A percentile compares a stretch with the other conserved stretches of the same genome.
Evolutionary conservation across 2,888 invertebrate species (phyloP).

Genomic region (Steinernema carpocapsae): DNA sequence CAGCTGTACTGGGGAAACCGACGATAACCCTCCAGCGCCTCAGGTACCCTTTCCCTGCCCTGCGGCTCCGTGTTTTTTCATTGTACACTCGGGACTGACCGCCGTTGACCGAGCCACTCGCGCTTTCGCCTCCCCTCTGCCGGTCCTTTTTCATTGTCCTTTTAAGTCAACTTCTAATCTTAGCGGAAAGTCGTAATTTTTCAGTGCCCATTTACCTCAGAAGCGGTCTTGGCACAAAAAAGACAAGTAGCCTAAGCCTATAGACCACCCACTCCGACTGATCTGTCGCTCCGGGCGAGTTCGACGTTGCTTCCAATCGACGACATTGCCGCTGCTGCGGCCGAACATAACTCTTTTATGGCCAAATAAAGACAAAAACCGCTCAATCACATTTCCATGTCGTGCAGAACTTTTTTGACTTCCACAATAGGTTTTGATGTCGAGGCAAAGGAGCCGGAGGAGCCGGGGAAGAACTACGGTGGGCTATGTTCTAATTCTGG

Average conservation of each 20-base stretch:
- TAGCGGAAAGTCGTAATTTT: neutral
- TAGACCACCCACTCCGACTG: conserved; percentile 23
- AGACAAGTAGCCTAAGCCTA: conserved; percentile 28
- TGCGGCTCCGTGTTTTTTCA: neutral
- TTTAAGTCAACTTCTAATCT: conserved; percentile 25
- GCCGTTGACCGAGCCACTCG: neutral
- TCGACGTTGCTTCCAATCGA: conserved; percentile 12
- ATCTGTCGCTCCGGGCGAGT: conserved; percentile 7
- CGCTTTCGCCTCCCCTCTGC: too few species aligned
- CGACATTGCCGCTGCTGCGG: conserved; percentile 16
- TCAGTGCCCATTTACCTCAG: conserved; percentile 24
- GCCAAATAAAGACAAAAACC: conserved; percentile 35
- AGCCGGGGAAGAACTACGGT: too few species aligned
- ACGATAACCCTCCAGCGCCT: conserved; percentile 22
- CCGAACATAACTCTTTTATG: conserved; percentile 29
- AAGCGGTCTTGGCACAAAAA: conserved; percentile 21
- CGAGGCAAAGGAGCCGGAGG: neutral
- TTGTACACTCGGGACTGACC: conserved; percentile 1
- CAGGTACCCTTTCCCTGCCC: neutral
- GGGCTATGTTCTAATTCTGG: too few species aligned
- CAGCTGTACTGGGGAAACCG: neutral
- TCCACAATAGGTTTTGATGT: conserved; percentile 14
- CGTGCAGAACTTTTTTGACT: conserved; percentile 30
- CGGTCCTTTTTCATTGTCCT: conserved; percentile 18
- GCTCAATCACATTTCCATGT: conserved; percentile 32